These are phyloP conservation scores for Thalassoma bifasciatum DNA, from an alignment of 2,113 vertebrate species.

Conservation along the genomic window DNA sequence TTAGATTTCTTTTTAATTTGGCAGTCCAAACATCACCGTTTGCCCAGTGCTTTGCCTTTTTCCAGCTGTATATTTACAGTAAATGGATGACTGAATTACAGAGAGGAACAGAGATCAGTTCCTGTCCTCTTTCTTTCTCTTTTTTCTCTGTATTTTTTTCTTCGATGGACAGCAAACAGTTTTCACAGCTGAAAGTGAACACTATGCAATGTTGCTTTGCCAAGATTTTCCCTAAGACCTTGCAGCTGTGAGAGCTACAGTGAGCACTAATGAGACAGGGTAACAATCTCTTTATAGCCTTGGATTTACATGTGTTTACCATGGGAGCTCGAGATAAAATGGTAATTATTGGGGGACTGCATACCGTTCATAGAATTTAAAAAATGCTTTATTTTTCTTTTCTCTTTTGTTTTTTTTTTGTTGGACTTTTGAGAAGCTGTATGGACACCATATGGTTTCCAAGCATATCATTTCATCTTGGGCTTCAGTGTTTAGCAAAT, in stretches of 20 bases:
- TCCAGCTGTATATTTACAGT: constrained; percentile 74
- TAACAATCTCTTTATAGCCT: constrained; percentile 45
- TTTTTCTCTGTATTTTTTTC: constrained; percentile 60
- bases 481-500: constrained; percentile 3
- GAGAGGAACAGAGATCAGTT: constrained; percentile 44
- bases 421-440: neutral
- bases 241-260: constrained; percentile 63
- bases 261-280: constrained; percentile 45
- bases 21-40: constrained; percentile 67
- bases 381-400: neutral
- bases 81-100: constrained; percentile 74
- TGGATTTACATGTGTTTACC: constrained; percentile 56
- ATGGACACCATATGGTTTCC: neutral
- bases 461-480: constrained; percentile 15
- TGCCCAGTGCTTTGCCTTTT: constrained; percentile 61
- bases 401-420: neutral
- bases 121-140: constrained; percentile 23
- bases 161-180: constrained; percentile 64
- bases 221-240: constrained; percentile 59
- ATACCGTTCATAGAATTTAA: constrained; percentile 1
- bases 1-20: constrained; percentile 73
- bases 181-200: constrained; percentile 65
- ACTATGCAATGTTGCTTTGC: constrained; percentile 40
- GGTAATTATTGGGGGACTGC: constrained; percentile 31
- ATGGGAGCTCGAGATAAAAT: constrained; percentile 26